Evolutionary conservation across 2,888 invertebrate species (phyloP), one percentile per base, ranked within the genome.

Genomic region (Zeuzera pyrina): DNA sequence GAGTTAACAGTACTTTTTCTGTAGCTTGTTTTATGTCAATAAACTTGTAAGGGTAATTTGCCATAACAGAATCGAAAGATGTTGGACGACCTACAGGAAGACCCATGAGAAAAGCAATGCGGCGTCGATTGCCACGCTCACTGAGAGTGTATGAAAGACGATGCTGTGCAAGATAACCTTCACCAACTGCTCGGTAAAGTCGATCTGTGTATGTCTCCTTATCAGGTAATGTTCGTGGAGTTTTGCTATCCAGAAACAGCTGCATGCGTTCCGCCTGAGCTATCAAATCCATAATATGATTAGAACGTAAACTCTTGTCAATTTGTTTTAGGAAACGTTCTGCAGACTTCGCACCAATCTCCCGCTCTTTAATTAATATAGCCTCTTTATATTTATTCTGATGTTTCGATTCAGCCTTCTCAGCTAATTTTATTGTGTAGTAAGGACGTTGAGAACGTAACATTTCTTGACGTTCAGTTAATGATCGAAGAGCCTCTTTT

Each of bases 61-160:
- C 79, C 61, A 81, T 70, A 1, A 83, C 81, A n/a, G 83, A 83
- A 42, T 83, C 83, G 45, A 70, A 81, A 3, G 81, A 81, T 8
- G 52, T 63, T 1, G 81, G 74, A 2, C 83, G 67, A 1, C 76
- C 76, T 0, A 70, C 59, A 0, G 74, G 65, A 12, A 81, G 49
- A 2, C 83, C 81, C 77, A 83, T 78, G 2, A 83, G 62, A 49
- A 78, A 81, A 22, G 77, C 77, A 24, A 83, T 71, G 30, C 83
- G 69, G 2, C 83, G 71, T 14, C 77, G 60, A 44, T 81, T 81
- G 13, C 79, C 71, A 3, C 73, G 64, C 39, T 83, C 81, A 36
- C 79, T 79, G 5, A 83, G 67, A 2, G 64, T 70, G 35, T 79
- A 81, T 0, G 83, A 81, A 1, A 81, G 45, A 8, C 81, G 65